phyloP scores from a whole-genome alignment of 1,140 invertebrate genomes.

The Nephila pilipes region DNA sequence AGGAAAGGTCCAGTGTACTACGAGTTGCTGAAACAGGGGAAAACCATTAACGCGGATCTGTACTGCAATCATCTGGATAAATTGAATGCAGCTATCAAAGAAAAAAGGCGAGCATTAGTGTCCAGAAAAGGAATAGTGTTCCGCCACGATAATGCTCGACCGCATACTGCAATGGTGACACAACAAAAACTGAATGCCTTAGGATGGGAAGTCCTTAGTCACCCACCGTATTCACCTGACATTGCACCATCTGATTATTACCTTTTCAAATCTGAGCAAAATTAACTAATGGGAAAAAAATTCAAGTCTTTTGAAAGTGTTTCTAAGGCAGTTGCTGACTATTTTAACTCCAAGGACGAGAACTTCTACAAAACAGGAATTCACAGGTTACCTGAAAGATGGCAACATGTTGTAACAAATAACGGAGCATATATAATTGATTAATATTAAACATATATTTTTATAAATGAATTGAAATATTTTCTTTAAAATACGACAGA shows the following conservation, averaged over 20 bases:
- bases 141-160: too few relatives aligned
- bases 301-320: constrained; percentile 69
- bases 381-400: too few relatives aligned
- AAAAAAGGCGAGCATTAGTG: constrained; percentile 39
- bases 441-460: too few relatives aligned
- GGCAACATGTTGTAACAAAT: too few relatives aligned
- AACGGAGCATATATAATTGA: too few relatives aligned
- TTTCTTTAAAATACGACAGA: too few relatives aligned
- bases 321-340: constrained; percentile 1
- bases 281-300: constrained; percentile 60
- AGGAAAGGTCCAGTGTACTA: too few relatives aligned
- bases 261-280: constrained; percentile 63
- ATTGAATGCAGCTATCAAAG: constrained; percentile 48
- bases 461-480: not conserved
- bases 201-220: too few relatives aligned
- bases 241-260: constrained; percentile 80
- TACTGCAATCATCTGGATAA: constrained; percentile 50
- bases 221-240: constrained; percentile 65
- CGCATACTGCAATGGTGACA: too few relatives aligned
- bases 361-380: too few relatives aligned
- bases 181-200: too few relatives aligned
- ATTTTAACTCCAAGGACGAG: not conserved
- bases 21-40: not conserved
- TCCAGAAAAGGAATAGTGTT: constrained; percentile 38
- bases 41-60: constrained; percentile 21